Conservation (phyloP, 2,888 invertebrate species). For the Parnassius orleans region DNA sequence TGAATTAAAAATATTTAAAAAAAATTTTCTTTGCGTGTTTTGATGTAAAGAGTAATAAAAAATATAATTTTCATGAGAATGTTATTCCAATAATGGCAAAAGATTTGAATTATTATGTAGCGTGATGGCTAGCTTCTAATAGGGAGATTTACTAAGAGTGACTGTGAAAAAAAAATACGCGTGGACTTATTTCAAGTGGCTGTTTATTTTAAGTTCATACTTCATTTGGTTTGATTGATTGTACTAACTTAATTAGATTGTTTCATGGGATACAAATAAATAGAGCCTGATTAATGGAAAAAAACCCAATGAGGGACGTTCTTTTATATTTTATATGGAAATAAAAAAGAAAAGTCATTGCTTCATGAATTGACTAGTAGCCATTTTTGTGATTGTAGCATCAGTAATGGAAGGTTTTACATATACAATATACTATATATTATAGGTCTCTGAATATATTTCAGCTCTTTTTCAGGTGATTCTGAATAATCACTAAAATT, state of each 20-base stretch:
- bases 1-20: neutral
- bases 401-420: too few species aligned
- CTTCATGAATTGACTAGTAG: too few species aligned
- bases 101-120: constrained; percentile 42
- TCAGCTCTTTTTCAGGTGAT: too few species aligned
- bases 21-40: constrained; percentile 14
- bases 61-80: constrained; percentile 32
- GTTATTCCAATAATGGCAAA: constrained; percentile 36
- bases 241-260: neutral
- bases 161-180: constrained; percentile 15
- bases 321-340: too few species aligned
- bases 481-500: too few species aligned
- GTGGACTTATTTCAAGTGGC: constrained; percentile 5
- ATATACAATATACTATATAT: too few species aligned
- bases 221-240: constrained; percentile 16
- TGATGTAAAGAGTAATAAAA: constrained; percentile 20
- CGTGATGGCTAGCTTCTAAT: constrained; percentile 41
- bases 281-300: too few species aligned
- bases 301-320: too few species aligned
- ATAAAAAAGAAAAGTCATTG: too few species aligned
- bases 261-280: neutral
- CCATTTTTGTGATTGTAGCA: too few species aligned
- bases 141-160: constrained; percentile 34
- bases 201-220: constrained; percentile 14
- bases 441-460: too few species aligned